These are phyloP conservation scores for Monomorium pharaonis DNA, from an alignment of 1,140 invertebrate species.

Conservation along the genomic window DNA sequence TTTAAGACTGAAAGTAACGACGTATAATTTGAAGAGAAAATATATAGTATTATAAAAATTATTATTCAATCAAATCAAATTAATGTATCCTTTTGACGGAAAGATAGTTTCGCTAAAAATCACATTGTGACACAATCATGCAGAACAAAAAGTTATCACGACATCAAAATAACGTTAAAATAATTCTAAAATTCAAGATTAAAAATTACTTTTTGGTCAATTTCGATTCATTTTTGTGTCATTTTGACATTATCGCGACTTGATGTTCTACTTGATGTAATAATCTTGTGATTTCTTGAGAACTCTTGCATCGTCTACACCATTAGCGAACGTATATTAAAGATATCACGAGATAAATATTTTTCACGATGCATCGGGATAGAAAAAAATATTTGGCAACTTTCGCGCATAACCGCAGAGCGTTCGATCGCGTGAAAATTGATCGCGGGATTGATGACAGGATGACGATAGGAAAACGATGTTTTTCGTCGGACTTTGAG, in stretches of 20 bases:
- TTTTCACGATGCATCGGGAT: not conserved
- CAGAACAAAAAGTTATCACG: no score
- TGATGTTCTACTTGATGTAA: no score
- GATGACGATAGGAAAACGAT: constrained; percentile 41
- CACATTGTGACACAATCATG: no score
- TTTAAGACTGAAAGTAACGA: no score
- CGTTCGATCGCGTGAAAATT: not conserved
- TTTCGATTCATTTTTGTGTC: no score
- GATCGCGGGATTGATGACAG: constrained; percentile 34
- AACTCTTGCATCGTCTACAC: no score
- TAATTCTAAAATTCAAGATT: no score
- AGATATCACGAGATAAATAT: not conserved
- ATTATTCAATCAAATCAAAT: not conserved
- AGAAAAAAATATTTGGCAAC: not conserved
- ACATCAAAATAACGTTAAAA: no score
- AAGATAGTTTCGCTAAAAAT: not conserved
- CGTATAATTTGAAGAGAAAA: no score
- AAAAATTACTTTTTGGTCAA: no score
- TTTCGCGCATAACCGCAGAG: not conserved
- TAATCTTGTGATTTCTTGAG: not conserved
- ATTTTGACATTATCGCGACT: no score
- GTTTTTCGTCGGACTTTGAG: not conserved
- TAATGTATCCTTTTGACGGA: not conserved
- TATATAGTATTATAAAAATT: no score
- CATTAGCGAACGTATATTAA: not conserved